These are phyloP conservation scores for Peromyscus californicus DNA, from an alignment of 2,113 vertebrate genomes.

Conservation along the genomic window DNA sequence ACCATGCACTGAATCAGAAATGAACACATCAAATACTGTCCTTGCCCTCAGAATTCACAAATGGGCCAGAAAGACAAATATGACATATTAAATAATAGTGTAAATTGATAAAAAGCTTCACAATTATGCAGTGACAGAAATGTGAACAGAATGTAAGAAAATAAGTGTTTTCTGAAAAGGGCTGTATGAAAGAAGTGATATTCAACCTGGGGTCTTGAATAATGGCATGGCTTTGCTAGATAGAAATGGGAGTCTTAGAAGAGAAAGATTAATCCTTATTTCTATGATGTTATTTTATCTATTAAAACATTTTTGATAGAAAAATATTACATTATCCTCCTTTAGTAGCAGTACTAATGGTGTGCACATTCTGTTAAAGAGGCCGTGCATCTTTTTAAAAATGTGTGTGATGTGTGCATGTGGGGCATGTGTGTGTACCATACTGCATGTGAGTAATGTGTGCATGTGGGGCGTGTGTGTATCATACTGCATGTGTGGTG, in stretches of 20 bases:
- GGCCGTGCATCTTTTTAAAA: slow-evolving; percentile 28
- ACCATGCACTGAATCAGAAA: background rate
- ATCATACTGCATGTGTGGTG: background rate
- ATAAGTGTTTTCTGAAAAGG: background rate
- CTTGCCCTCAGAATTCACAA: background rate
- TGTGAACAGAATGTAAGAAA: background rate
- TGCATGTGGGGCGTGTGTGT: background rate
- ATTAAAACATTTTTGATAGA: slow-evolving; percentile 27
- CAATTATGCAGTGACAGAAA: background rate
- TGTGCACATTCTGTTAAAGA: background rate
- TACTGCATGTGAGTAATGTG: background rate
- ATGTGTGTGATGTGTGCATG: background rate
- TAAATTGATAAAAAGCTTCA: background rate
- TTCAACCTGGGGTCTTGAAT: background rate
- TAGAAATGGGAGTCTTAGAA: background rate
- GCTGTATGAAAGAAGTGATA: background rate
- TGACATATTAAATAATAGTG: background rate
- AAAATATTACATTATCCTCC: background rate
- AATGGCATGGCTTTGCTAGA: background rate
- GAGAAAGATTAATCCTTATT: background rate
- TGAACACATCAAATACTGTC: background rate
- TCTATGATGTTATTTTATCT: background rate
- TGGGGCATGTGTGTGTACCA: background rate
- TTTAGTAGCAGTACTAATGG: background rate
- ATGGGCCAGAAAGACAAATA: background rate